Base-by-base conservation (phyloP, 2,888 invertebrate species). In the Cheiracanthium punctorium region DNA sequence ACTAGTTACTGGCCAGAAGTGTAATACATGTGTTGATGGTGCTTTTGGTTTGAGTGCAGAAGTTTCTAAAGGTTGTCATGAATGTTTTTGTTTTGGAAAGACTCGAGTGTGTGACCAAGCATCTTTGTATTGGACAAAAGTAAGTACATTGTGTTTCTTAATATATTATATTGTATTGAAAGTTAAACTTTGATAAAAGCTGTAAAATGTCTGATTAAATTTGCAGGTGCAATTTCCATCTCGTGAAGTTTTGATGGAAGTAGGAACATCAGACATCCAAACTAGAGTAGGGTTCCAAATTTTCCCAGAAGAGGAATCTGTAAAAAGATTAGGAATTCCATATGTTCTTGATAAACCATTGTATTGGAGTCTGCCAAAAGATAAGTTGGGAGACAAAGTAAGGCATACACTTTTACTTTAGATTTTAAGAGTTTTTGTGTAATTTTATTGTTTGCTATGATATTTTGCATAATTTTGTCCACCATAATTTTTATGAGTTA, bases 51-150 rank as follows among this genome's bases (percentile, higher is more conserved):
- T 99, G 30, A 94, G 96, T 0, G 92, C 92, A 0, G 94, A 94
- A 67, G 97, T 96, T 92, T 94, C 95, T 1, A 94, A 94, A 77
- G 99, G 99, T 8, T 99, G 99, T 92, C 97, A 97, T 0, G 94
- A 95, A 85, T 99, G 99, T 92, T 99, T 98, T 93, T 99, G 99
- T 93, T 99, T 98, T 92, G 96, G 96, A 0, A 94, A 97, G 90
- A 95, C 96, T 72, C 93, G 94, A 2, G 93, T 93, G 77, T 99
- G 98, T 91, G 93, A 93, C 43, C 96, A 97, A 91, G 96, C 97
- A 0, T 94, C 94, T 32, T 94, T 96, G 87, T 94, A 95, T 0
- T 96, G 98, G 94, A 95, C 95, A 12, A 95, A 96, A 91, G 94
- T 93, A 90, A 37, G 37, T 37, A 37, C n/a, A n/a, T n/a, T n/a